A percentile compares a stretch with the other conserved stretches of the same genome.
These are phyloP conservation scores for Lucilia cuprina DNA, from an alignment of 1,140 invertebrate genomes.

Conservation along the genomic window DNA sequence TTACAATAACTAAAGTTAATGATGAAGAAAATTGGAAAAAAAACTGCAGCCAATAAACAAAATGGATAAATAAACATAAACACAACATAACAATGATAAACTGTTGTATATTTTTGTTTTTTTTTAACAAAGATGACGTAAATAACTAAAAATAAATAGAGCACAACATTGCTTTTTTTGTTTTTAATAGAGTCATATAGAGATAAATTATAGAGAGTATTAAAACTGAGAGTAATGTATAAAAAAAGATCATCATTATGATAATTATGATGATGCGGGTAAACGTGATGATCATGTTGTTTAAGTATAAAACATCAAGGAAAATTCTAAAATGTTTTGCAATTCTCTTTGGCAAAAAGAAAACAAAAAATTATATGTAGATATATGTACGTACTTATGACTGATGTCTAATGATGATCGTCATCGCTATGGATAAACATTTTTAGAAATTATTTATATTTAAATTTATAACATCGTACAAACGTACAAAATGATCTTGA, in stretches of 20 bases:
- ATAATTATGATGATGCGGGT: background rate
- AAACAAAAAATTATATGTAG: no score
- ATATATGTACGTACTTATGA: background rate
- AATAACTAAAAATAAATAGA: slow-evolving; percentile 38
- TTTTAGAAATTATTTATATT: background rate
- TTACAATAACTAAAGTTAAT: background rate
- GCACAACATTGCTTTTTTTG: background rate
- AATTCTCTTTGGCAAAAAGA: no score
- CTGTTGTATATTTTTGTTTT: background rate
- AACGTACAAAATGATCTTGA: background rate
- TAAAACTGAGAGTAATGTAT: background rate
- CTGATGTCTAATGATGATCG: background rate
- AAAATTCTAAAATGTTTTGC: background rate
- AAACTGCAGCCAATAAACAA: background rate
- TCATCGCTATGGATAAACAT: background rate
- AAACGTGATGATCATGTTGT: background rate
- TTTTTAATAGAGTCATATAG: background rate
- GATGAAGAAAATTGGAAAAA: background rate
- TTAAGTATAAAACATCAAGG: background rate
- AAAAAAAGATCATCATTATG: no score
- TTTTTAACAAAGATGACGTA: slow-evolving; percentile 38
- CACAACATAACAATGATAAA: slow-evolving; percentile 13
- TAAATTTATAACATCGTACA: background rate
- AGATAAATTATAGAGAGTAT: background rate
- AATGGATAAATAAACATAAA: slow-evolving; percentile 27